Base-by-base conservation (phyloP, 2,888 invertebrate species). In the Polydrusus cervinus region DNA sequence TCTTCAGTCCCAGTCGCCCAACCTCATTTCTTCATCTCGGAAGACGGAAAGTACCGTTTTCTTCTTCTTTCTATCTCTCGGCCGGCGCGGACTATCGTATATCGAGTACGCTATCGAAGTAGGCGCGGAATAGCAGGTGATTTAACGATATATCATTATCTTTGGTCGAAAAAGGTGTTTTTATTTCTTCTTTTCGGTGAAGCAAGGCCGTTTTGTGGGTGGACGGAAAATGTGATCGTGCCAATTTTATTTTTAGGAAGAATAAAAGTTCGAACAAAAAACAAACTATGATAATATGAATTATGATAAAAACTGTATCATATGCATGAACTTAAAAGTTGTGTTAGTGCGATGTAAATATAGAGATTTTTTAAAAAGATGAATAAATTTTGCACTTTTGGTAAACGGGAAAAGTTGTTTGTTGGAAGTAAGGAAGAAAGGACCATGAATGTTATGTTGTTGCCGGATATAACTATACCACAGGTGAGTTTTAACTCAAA, bases 391-490 rank as follows among this genome's bases (percentile, higher is more conserved):
- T 84, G 84, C 74, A 81, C 81, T 53, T 84, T 84, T 75, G 83
- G 82, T 43, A 85, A 83, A 79, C 82, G 80, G 77, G 84, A 84
- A 25, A 83, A 82, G 67, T 76, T 81, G 13, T 82, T 82, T 70
- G 82, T 82, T 61, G 78, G 76, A 7, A 78, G 80, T 69, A 84
- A 83, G 73, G 71, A 73, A 34, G 71, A 71, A 10, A 68, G 61
- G 25, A 18, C 64, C 18, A 40, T 20, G 9, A 64, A 30, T 34
- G 82, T 86, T 83, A 75, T 86, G 68, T 78, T 86, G 20, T 77
- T 86, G 34, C 86, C 86, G 67, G 86, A 86, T 75, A 85, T 86
- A 68, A 83, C 82, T 20, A 80, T 86, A 60, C 85, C 86, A 1
- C 85, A 86, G 85, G 86, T 86, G 82, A 80, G 71, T 69, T 45